A percentile compares a stretch with the other conserved stretches of the same genome.
These are phyloP conservation scores for Bovichtus diacanthus DNA, from an alignment of 2,797 vertebrate species.

Conservation along the genomic window DNA sequence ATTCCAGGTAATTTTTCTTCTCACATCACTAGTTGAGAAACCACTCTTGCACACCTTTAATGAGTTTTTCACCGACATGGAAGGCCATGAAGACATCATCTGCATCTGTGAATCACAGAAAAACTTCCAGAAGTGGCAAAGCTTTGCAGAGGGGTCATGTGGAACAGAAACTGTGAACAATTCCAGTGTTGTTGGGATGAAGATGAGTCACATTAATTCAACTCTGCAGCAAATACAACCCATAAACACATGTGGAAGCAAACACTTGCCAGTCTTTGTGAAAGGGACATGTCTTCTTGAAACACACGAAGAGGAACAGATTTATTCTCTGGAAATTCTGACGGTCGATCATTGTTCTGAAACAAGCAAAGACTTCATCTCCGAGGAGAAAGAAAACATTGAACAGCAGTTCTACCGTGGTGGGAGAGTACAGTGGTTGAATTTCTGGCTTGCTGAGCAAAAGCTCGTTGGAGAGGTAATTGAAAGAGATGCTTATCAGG, in stretches of 20 bases:
- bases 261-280: slow-evolving; percentile 81
- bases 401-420: slow-evolving; percentile 87
- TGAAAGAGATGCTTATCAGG: slow-evolving; percentile 79
- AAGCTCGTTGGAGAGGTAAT: slow-evolving; percentile 76
- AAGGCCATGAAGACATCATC: slow-evolving; percentile 86
- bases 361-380: slow-evolving; percentile 67
- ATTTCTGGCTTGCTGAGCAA: slow-evolving; percentile 83
- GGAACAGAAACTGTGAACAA: slow-evolving; percentile 72
- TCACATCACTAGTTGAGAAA: slow-evolving; percentile 85
- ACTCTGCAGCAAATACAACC: slow-evolving; percentile 83
- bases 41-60: slow-evolving; percentile 87
- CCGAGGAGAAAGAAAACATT: slow-evolving; percentile 73
- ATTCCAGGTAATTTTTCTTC: slow-evolving; percentile 87
- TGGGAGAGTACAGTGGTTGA: slow-evolving; percentile 78
- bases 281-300: slow-evolving; percentile 80
- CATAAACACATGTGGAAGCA: slow-evolving; percentile 52
- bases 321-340: slow-evolving; percentile 87
- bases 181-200: slow-evolving; percentile 87
- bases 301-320: slow-evolving; percentile 81
- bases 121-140: slow-evolving; percentile 84
- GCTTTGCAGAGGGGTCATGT: slow-evolving; percentile 84
- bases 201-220: slow-evolving; percentile 86
- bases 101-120: slow-evolving; percentile 86
- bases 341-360: slow-evolving; percentile 85
- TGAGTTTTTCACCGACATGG: slow-evolving; percentile 89